These are phyloP conservation scores for Silurus asotus DNA, from an alignment of 2,113 vertebrate species.

Conservation along the genomic window DNA sequence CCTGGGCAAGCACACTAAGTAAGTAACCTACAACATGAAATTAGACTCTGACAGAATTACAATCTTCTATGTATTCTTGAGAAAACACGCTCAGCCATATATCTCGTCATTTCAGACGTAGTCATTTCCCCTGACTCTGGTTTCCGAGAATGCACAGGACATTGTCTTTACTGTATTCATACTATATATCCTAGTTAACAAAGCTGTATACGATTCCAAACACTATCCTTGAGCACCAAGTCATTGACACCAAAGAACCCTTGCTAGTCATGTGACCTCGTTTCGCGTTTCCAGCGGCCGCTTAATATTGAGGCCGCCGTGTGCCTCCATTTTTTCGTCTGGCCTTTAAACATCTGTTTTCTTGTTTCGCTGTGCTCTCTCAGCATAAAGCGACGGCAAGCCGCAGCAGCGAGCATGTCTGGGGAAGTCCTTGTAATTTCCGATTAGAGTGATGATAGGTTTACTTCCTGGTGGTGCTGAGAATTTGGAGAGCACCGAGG, in stretches of 20 bases:
- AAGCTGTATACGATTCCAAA: slow-evolving; percentile 24
- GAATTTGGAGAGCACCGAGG: slow-evolving; percentile 59
- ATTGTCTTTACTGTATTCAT: slow-evolving; percentile 12
- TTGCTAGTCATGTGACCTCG: neutral
- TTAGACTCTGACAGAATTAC: slow-evolving; percentile 43
- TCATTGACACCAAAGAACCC: slow-evolving; percentile 61
- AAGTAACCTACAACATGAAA: slow-evolving; percentile 35
- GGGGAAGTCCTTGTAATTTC: slow-evolving; percentile 72
- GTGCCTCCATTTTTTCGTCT: neutral
- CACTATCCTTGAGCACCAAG: slow-evolving; percentile 25
- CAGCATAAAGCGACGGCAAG: neutral
- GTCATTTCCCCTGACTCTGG: slow-evolving; percentile 35
- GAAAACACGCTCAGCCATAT: slow-evolving; percentile 10
- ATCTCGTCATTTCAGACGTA: slow-evolving; percentile 46
- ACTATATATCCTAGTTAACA: slow-evolving; percentile 33
- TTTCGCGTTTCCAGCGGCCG: neutral
- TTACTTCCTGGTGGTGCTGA: slow-evolving; percentile 66
- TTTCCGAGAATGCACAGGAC: slow-evolving; percentile 10
- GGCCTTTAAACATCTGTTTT: neutral
- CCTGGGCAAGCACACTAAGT: slow-evolving; percentile 36
- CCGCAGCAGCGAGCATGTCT: slow-evolving; percentile 61
- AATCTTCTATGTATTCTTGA: slow-evolving; percentile 27
- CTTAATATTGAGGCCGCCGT: neutral
- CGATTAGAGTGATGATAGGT: slow-evolving; percentile 73
- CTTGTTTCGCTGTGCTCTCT: neutral